Percentiles rank a stretch among this genome's conserved stretches.
These are phyloP conservation scores for Otis tarda DNA, from an alignment of 2,113 vertebrate genomes.

Conservation along the genomic window DNA sequence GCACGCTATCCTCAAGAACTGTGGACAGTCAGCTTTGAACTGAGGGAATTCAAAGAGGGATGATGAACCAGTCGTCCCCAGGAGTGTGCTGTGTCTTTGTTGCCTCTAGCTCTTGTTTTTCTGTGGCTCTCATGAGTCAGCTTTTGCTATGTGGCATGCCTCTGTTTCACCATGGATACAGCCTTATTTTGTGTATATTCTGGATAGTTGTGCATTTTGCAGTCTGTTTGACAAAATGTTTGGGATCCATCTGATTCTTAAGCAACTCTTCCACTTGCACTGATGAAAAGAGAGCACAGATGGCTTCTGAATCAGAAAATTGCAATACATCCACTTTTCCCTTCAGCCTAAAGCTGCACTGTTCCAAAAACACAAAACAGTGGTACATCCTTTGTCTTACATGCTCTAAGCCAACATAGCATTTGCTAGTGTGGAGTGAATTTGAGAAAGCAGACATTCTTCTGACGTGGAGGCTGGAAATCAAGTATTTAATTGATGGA, in stretches of 20 bases:
- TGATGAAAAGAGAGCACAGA: background rate
- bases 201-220: background rate
- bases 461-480: constrained; percentile 10
- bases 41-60: background rate
- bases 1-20: background rate
- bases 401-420: background rate
- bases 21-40: background rate
- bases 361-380: background rate
- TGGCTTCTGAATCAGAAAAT: background rate
- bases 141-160: background rate
- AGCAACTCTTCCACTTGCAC: background rate
- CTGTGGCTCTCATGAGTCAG: background rate
- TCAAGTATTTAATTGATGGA: constrained; percentile 33
- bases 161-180: background rate
- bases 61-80: background rate
- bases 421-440: background rate
- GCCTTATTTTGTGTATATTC: background rate
- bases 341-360: background rate
- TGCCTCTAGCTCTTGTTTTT: background rate
- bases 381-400: background rate
- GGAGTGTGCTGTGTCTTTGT: background rate
- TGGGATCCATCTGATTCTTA: background rate
- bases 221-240: background rate
- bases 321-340: background rate
- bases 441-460: background rate